A percentile compares a stretch with the other conserved stretches of the same genome.
phyloP scores from a whole-genome alignment of 1,140 invertebrate genomes.

The Drosophila subpulchrella region DNA sequence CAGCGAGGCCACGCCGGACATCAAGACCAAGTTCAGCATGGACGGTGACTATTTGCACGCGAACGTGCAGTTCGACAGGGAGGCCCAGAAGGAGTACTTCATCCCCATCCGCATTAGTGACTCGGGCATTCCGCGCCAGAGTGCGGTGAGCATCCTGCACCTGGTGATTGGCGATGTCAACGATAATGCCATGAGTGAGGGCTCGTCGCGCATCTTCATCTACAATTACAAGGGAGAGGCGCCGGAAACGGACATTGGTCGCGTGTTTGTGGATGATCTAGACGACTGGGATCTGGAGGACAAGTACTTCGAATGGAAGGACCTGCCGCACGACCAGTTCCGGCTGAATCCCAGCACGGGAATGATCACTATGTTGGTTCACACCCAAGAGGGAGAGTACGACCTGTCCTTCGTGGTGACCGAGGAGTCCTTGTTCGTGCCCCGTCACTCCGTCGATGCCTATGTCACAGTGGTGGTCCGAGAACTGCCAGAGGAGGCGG shows the following conservation, averaged over 20 bases:
- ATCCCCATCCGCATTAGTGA: slow-evolving; percentile 95
- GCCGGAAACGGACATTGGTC: slow-evolving; percentile 92
- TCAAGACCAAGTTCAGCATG: slow-evolving; percentile 90
- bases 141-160: slow-evolving; percentile 90
- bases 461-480: slow-evolving; percentile 93
- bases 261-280: slow-evolving; percentile 95
- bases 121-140: slow-evolving; percentile 89
- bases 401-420: slow-evolving; percentile 89
- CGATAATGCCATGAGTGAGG: slow-evolving; percentile 93
- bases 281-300: slow-evolving; percentile 97
- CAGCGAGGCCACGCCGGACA: slow-evolving; percentile 88
- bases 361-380: slow-evolving; percentile 92
- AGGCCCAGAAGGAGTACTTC: slow-evolving; percentile 93
- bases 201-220: slow-evolving; percentile 94
- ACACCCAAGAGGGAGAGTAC: slow-evolving; percentile 89
- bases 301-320: slow-evolving; percentile 91
- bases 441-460: slow-evolving; percentile 89
- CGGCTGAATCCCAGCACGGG: slow-evolving; percentile 89
- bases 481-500: slow-evolving; percentile 94
- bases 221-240: slow-evolving; percentile 94
- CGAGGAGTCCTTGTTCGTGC: slow-evolving; percentile 86
- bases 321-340: slow-evolving; percentile 87
- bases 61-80: slow-evolving; percentile 92
- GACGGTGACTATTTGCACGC: slow-evolving; percentile 86
- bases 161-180: slow-evolving; percentile 96